Conservation (phyloP, 1,140 invertebrate genomes). For the Metopolophium dirhodum region DNA sequence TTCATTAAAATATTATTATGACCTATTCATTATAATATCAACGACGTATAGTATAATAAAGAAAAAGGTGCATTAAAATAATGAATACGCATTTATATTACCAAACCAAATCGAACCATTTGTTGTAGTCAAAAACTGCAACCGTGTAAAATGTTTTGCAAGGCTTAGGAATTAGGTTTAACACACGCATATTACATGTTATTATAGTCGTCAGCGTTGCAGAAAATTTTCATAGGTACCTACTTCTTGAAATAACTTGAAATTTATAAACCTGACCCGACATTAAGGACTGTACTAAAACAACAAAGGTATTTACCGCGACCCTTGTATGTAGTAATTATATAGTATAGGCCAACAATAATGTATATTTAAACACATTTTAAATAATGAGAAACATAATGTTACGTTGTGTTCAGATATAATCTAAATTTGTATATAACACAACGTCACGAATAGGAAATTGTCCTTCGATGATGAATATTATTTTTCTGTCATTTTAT, state of each 20-base stretch:
- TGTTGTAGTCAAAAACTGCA: background rate
- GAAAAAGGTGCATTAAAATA: background rate
- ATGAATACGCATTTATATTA: background rate
- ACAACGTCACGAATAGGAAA: slow-evolving; percentile 22
- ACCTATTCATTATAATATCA: background rate
- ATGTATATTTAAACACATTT: background rate
- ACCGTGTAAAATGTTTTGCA: background rate
- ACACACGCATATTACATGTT: background rate
- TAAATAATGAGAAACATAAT: background rate
- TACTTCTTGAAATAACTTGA: background rate
- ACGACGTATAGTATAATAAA: background rate
- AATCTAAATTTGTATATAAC: slow-evolving; percentile 2
- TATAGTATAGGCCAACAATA: background rate
- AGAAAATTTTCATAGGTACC: background rate
- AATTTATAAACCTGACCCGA: background rate
- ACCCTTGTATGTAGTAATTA: background rate
- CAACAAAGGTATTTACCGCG: background rate
- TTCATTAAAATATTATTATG: background rate
- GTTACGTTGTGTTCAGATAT: background rate
- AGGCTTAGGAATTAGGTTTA: background rate
- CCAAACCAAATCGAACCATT: background rate
- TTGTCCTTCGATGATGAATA: background rate
- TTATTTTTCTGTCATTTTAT: background rate
- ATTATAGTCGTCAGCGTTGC: slow-evolving; percentile 5
- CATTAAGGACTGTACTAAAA: slow-evolving; percentile 5